phyloP scores from a whole-genome alignment of 2,113 vertebrate species.

The Caloenas nicobarica region DNA sequence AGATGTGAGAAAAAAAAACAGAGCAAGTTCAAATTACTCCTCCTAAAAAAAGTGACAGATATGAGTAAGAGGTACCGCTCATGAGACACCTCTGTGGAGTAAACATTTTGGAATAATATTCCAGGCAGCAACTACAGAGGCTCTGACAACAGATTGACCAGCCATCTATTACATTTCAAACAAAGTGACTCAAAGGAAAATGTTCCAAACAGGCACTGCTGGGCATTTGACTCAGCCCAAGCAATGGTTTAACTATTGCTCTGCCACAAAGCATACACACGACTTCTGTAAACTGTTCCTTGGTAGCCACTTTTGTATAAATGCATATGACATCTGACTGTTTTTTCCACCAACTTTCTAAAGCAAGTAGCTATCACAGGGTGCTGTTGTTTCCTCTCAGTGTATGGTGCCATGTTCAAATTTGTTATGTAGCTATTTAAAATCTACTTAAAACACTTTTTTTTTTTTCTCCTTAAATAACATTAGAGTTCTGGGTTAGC shows the following conservation, averaged over 20 bases:
- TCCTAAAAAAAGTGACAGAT: conserved; percentile 46
- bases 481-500: background rate
- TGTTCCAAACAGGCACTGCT: conserved; percentile 41
- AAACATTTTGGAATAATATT: conserved; percentile 61
- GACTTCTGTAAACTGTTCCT: background rate
- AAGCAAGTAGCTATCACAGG: background rate
- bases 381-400: background rate
- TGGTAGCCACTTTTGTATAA: background rate
- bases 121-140: conserved; percentile 63
- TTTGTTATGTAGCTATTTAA: background rate
- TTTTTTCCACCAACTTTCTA: background rate
- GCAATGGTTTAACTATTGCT: background rate
- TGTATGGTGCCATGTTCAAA: background rate
- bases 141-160: conserved; percentile 41
- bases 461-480: background rate
- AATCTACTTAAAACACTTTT: background rate
- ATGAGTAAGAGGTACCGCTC: conserved; percentile 57
- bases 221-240: conserved; percentile 44
- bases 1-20: background rate
- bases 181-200: conserved; percentile 62
- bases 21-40: conserved; percentile 1
- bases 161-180: conserved; percentile 50
- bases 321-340: background rate
- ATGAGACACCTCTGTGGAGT: conserved; percentile 50
- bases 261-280: background rate